These are phyloP conservation scores for Microtus oregoni DNA, from an alignment of 2,113 vertebrate species.

Conservation along the genomic window DNA sequence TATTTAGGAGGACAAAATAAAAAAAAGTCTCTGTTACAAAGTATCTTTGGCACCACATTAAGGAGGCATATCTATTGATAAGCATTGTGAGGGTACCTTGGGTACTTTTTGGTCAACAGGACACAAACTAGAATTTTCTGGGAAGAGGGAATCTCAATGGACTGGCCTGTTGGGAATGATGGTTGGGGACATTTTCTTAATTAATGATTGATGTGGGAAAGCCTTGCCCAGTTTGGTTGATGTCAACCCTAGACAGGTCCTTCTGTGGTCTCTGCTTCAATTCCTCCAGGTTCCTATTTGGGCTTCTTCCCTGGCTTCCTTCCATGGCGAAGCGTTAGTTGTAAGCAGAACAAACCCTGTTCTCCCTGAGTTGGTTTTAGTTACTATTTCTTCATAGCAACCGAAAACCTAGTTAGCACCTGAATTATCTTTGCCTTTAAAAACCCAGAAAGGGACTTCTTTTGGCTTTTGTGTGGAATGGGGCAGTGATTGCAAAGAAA, in stretches of 20 bases:
- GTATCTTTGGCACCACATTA: too few species aligned
- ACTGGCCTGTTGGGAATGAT: background rate
- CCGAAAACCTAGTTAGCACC: background rate
- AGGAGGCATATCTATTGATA: background rate
- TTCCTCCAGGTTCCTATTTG: background rate
- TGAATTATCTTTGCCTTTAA: background rate
- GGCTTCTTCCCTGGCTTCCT: background rate
- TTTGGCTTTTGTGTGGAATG: background rate
- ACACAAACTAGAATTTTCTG: background rate
- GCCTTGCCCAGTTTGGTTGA: background rate
- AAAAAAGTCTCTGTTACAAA: background rate
- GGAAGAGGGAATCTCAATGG: background rate
- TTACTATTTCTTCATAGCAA: background rate
- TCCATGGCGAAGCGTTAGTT: background rate
- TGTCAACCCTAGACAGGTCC: background rate
- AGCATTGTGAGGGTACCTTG: background rate
- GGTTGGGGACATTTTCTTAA: background rate
- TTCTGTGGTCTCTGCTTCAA: background rate
- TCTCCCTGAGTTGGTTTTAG: background rate
- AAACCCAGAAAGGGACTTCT: background rate
- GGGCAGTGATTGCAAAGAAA: background rate
- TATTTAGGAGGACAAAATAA: constrained; percentile 45
- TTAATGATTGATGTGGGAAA: background rate
- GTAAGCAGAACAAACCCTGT: background rate
- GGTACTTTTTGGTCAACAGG: background rate